Conservation (phyloP, 2,113 vertebrate species). For the Upupa epops region DNA sequence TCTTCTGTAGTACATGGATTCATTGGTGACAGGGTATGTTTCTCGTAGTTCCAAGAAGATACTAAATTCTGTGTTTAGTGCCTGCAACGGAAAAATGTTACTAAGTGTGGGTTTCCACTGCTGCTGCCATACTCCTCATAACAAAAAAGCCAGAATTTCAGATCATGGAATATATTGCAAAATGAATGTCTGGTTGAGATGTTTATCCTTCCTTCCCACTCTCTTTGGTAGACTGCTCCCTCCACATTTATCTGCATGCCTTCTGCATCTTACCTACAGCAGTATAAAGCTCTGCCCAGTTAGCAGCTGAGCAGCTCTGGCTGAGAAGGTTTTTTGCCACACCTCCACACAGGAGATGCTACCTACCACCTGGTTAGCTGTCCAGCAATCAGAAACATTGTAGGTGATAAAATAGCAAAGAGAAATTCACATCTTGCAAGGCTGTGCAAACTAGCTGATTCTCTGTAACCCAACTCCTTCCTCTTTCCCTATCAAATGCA, state of each 20-base stretch:
- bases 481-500: background rate
- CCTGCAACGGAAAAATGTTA: constrained; percentile 10
- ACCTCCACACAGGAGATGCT: accelerated
- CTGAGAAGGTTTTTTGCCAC: background rate
- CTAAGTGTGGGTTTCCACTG: background rate
- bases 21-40: accelerated
- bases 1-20: accelerated
- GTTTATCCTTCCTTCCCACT: too few relatives aligned
- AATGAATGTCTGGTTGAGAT: background rate
- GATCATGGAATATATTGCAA: background rate
- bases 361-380: too few relatives aligned
- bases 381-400: accelerated
- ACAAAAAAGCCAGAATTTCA: background rate
- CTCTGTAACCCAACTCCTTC: background rate
- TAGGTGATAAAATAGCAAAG: background rate
- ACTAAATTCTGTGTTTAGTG: constrained; percentile 29
- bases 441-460: background rate
- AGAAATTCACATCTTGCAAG: background rate
- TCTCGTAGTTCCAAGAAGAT: background rate
- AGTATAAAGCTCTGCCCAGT: background rate
- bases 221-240: background rate
- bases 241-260: background rate
- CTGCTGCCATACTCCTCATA: background rate
- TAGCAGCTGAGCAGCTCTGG: background rate
- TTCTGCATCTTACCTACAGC: background rate